phyloP scores from a whole-genome alignment of 2,797 vertebrate genomes.

The Pipistrellus pygmaeus region DNA sequence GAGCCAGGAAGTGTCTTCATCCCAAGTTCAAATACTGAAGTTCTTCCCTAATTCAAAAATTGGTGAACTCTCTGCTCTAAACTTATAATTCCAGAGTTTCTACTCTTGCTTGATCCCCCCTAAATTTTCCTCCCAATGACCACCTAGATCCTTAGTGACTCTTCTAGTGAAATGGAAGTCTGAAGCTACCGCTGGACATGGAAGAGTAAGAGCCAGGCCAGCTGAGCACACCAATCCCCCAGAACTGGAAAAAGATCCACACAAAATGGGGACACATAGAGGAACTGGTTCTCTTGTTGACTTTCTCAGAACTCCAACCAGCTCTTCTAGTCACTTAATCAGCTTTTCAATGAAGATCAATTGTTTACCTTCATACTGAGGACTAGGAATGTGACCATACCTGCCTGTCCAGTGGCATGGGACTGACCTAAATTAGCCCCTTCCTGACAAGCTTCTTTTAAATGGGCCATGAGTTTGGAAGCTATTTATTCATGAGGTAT shows the following conservation, averaged over 20 bases:
- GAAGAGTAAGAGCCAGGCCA: neutral
- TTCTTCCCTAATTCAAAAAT: neutral
- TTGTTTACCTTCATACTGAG: slow-evolving; percentile 63
- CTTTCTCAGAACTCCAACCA: slow-evolving; percentile 49
- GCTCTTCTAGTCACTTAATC: slow-evolving; percentile 11
- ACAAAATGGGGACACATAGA: neutral
- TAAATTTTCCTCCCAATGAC: neutral
- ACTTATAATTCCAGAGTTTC: neutral
- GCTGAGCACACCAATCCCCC: neutral
- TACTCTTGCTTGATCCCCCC: neutral
- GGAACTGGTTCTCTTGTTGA: neutral
- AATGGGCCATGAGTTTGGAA: slow-evolving; percentile 29
- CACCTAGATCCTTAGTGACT: neutral
- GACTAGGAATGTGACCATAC: slow-evolving; percentile 45
- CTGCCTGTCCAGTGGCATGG: slow-evolving; percentile 5
- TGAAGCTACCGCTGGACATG: neutral
- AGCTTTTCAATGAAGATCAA: slow-evolving; percentile 9
- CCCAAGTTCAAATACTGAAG: neutral
- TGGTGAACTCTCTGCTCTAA: neutral
- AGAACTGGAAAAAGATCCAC: neutral
- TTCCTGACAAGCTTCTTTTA: slow-evolving; percentile 49
- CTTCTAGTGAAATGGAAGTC: neutral
- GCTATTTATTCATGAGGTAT: slow-evolving; percentile 21
- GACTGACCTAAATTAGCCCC: slow-evolving; percentile 65
- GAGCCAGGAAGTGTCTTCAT: neutral